Conservation (phyloP, 2,113 vertebrate genomes). For the Callocephalon fimbriatum region DNA sequence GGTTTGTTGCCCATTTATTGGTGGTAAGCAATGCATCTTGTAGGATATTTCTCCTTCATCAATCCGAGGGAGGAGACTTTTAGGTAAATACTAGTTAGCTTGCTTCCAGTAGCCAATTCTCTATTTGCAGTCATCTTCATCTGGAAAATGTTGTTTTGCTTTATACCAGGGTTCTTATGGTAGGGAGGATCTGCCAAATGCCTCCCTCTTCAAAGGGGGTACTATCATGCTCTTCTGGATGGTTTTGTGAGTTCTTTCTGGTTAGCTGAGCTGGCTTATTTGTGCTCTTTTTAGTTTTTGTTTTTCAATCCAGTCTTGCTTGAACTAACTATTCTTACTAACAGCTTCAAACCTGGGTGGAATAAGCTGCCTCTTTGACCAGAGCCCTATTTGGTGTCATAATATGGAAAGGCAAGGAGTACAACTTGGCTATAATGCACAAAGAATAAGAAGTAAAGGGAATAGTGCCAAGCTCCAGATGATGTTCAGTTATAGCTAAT, state of each 20-base stretch:
- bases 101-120: not conserved
- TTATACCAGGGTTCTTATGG: not conserved
- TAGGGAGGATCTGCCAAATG: not conserved
- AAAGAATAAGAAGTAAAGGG: not conserved
- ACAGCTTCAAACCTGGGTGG: not conserved
- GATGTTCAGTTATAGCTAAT: not conserved
- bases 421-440: not conserved
- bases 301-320: not conserved
- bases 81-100: not conserved
- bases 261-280: not conserved
- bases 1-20: not conserved
- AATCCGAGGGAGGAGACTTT: not conserved
- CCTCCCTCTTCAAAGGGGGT: not conserved
- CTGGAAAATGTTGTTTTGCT: not conserved
- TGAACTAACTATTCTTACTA: not conserved
- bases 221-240: not conserved
- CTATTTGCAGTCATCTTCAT: not conserved
- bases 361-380: not conserved
- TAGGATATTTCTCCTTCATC: not conserved
- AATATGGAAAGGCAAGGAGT: not conserved
- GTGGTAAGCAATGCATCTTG: not conserved
- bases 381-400: not conserved
- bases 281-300: not conserved
- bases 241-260: not conserved
- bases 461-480: not conserved